These are phyloP conservation scores for Nipponia nippon DNA, from an alignment of 2,113 vertebrate genomes.

Conservation along the genomic window DNA sequence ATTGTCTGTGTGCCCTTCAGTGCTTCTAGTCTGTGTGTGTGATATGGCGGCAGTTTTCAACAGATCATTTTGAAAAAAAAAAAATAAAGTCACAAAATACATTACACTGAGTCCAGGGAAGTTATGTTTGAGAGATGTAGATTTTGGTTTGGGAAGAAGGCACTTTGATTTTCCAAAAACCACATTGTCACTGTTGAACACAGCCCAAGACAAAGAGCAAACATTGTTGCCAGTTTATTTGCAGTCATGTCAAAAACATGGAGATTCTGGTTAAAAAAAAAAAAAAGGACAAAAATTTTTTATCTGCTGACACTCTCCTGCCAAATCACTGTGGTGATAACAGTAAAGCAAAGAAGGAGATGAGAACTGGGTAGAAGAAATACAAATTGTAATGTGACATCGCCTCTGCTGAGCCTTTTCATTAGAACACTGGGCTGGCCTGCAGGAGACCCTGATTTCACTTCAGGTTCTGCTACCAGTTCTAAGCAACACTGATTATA, in stretches of 20 bases:
- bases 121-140: background rate
- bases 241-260: background rate
- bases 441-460: background rate
- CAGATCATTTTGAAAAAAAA: background rate
- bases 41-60: background rate
- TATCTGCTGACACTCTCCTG: background rate
- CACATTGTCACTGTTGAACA: background rate
- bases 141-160: background rate
- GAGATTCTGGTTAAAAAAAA: background rate
- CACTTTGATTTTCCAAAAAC: background rate
- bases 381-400: background rate
- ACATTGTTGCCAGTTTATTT: background rate
- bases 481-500: background rate
- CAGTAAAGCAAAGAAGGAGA: background rate
- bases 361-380: background rate
- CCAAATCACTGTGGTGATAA: background rate
- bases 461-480: background rate
- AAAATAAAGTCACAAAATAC: background rate
- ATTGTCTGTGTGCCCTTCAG: background rate
- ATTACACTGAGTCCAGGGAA: background rate
- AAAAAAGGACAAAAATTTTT: fast-evolving
- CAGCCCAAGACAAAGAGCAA: background rate
- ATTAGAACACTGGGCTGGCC: background rate
- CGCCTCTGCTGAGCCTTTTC: background rate
- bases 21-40: background rate